Base-by-base conservation (phyloP, 2,113 vertebrate species). In the Benitochromis conjunctus region DNA sequence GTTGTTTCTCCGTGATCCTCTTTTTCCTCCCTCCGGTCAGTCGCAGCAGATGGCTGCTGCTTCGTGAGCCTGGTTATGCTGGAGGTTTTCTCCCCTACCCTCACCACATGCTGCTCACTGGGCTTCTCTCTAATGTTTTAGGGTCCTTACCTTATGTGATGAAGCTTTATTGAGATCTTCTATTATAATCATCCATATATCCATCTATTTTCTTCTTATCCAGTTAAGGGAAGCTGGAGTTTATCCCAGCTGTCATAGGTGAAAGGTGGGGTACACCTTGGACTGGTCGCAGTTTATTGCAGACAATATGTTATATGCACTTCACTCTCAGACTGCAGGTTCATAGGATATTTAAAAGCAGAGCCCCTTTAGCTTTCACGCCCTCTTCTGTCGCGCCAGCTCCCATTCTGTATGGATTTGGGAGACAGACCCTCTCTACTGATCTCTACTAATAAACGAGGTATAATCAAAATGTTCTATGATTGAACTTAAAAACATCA, bases 321-420 rank as follows among this genome's bases (percentile, higher is more conserved):
- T 6, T 60, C 3, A 3, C 8, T 34, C 14, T 60, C 0, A 34
- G 8, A 6, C 26, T 60, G 29, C 3, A 29, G 16, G 29, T 19
- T 60, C 18, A 13, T 0, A 10, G 57, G 14, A 60, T 60, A 34
- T 60, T 34, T 60, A 31, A 60, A 60, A 60, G 29, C 8, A 18
- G 57, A 60, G 57, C 29, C 26, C n/a, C 57, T 60, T 60, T 8
- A 18, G 57, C 57, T 60, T 34, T 60, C 29, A 34, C 3, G 8
- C 57, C 29, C 8, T 34, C 16, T 19, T 60, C 29, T 60, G 57
- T 0, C 29, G 8, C 10, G 31, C 57, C 3, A 29, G 57, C 1
- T 60, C 9, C 38, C 9, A 10, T 10, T 38, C 38, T 38, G 38
- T 10, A 34, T 34, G 5, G 16, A 34, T 60, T 60, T 5, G 0